A percentile compares a stretch with the other conserved stretches of the same genome.
Conservation (phyloP, 2,113 vertebrate genomes). For the Paramisgurnus dabryanus region DNA sequence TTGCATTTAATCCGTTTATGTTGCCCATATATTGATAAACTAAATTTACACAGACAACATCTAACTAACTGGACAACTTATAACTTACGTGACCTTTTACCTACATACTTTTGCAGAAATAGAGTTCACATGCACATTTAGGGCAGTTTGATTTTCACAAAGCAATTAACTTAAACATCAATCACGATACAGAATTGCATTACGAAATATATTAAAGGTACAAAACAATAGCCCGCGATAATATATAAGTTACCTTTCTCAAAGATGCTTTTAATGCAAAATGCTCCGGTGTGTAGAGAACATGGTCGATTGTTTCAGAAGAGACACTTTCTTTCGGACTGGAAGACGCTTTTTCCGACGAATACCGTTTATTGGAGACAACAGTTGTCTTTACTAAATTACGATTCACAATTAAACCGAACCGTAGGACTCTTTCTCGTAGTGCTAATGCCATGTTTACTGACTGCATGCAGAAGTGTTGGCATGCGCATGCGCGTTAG, state of each 20-base stretch:
- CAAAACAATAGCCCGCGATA: not conserved
- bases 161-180: not conserved
- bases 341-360: conserved; percentile 63
- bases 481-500: conserved; percentile 64
- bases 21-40: not conserved
- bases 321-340: conserved; percentile 38
- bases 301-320: conserved; percentile 44
- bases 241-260: conserved; percentile 75
- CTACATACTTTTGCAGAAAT: conserved; percentile 52
- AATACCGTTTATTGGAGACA: conserved; percentile 44
- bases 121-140: not conserved
- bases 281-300: conserved; percentile 67
- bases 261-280: conserved; percentile 69
- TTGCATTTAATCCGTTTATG: not conserved
- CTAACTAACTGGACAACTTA: not conserved
- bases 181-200: not conserved
- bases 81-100: conserved; percentile 62
- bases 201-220: not conserved
- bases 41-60: not conserved
- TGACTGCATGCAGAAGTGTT: too few relatives aligned
- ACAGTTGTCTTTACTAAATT: conserved; percentile 39
- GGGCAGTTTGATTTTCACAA: not conserved
- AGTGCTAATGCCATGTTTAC: conserved; percentile 74
- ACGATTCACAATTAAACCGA: conserved; percentile 40
- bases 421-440: not conserved